A percentile compares a stretch with the other conserved stretches of the same genome.
phyloP scores from a whole-genome alignment of 2,888 invertebrate genomes.

The Polydrusus cervinus region DNA sequence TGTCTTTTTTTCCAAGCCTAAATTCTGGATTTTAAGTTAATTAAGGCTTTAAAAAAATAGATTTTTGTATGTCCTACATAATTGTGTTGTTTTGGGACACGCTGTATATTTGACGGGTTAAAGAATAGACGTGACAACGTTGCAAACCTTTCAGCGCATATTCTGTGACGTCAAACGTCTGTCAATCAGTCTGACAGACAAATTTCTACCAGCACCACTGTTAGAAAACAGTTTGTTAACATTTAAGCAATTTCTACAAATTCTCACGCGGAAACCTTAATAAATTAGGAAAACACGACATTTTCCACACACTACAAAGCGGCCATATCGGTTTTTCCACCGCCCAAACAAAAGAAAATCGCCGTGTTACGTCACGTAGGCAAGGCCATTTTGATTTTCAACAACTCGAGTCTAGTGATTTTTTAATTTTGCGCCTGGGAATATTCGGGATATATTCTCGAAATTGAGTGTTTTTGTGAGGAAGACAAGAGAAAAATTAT shows the following conservation, averaged over 20 bases:
- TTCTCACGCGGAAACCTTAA: conserved; percentile 54
- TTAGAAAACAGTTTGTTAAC: conserved; percentile 62
- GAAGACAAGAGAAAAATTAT: conserved; percentile 64
- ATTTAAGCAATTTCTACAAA: conserved; percentile 61
- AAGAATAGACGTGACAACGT: conserved; percentile 29
- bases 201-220: conserved; percentile 59
- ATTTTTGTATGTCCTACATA: no score
- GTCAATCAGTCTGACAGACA: conserved; percentile 62
- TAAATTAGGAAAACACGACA: conserved; percentile 54
- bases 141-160: conserved; percentile 7
- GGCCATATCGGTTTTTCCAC: conserved; percentile 56
- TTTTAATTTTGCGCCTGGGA: conserved; percentile 62
- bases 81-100: no score
- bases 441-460: conserved; percentile 62
- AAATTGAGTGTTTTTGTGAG: conserved; percentile 63
- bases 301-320: conserved; percentile 55
- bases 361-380: conserved; percentile 69
- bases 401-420: conserved; percentile 55
- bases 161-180: conserved; percentile 27
- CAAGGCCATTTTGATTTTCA: conserved; percentile 71
- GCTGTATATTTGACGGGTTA: background rate
- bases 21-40: no score
- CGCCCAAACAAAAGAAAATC: conserved; percentile 62
- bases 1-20: no score
- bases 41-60: no score